Evolutionary conservation across 2,888 invertebrate species (phyloP).

Genomic region (Epistrophella euchroma): DNA sequence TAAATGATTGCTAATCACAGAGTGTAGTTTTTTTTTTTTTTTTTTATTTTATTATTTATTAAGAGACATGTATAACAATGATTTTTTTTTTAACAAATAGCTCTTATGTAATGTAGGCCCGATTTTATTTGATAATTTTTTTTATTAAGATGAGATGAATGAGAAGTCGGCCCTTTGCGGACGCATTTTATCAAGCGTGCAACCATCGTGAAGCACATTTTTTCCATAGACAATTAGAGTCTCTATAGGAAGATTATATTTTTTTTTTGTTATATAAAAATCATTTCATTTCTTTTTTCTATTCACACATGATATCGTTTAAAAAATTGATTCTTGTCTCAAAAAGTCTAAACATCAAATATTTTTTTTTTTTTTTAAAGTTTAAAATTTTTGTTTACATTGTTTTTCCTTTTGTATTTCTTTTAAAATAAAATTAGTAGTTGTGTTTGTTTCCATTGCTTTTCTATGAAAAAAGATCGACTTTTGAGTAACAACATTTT

Average conservation of each 20-base stretch:
- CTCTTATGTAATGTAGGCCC: constrained; percentile 50
- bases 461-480: constrained; percentile 45
- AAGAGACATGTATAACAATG: constrained; percentile 57
- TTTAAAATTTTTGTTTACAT: constrained; percentile 12
- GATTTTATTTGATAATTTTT: constrained; percentile 20
- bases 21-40: constrained; percentile 50
- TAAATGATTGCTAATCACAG: constrained; percentile 71
- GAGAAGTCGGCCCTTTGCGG: constrained; percentile 55
- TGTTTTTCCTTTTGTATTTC: constrained; percentile 30
- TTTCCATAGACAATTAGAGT: constrained; percentile 74
- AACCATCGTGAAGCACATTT: constrained; percentile 75
- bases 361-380: neutral
- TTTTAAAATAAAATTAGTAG: constrained; percentile 1
- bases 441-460: constrained; percentile 9
- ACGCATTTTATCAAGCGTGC: constrained; percentile 66
- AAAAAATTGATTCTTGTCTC: constrained; percentile 62
- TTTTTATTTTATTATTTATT: constrained; percentile 35
- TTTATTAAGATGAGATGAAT: constrained; percentile 28
- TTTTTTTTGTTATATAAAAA: constrained; percentile 33
- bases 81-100: constrained; percentile 59
- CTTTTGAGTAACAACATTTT: constrained; percentile 66
- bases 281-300: constrained; percentile 20
- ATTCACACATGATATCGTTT: neutral
- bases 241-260: constrained; percentile 67
- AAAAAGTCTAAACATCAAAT: constrained; percentile 54